Conservation (phyloP, 2,113 vertebrate species). For the Cettia cetti region DNA sequence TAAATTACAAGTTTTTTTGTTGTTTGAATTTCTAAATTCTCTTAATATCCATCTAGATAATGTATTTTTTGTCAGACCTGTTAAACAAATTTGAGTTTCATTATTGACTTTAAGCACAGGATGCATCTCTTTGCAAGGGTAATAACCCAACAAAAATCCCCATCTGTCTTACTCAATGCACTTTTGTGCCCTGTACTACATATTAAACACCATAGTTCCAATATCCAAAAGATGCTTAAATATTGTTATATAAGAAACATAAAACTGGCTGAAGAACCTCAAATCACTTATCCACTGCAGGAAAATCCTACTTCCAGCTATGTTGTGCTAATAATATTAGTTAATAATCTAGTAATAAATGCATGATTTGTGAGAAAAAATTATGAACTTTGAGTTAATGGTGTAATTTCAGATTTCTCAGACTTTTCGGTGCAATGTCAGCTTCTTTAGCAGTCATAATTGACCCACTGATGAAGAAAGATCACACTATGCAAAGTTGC, state of each 20-base stretch:
- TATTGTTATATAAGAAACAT: background rate
- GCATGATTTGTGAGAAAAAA: background rate
- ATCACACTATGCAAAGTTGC: background rate
- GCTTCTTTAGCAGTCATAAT: background rate
- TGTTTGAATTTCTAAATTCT: background rate
- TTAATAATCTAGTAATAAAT: background rate
- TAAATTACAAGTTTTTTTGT: background rate
- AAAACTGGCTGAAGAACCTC: background rate
- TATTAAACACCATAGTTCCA: background rate
- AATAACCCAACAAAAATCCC: background rate
- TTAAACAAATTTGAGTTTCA: background rate
- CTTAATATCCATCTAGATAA: background rate
- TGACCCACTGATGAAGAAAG: background rate
- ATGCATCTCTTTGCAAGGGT: background rate
- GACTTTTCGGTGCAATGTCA: background rate
- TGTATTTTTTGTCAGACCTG: background rate
- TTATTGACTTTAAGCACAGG: background rate
- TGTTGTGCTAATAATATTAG: background rate
- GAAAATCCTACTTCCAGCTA: background rate
- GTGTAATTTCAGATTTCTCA: background rate
- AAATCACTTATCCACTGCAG: background rate
- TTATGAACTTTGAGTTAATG: background rate
- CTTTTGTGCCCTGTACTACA: background rate
- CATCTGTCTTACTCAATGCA: background rate
- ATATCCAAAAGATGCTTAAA: background rate